Base-by-base conservation (phyloP, 2,797 vertebrate genomes). In the Craterocephalus amniculus region DNA sequence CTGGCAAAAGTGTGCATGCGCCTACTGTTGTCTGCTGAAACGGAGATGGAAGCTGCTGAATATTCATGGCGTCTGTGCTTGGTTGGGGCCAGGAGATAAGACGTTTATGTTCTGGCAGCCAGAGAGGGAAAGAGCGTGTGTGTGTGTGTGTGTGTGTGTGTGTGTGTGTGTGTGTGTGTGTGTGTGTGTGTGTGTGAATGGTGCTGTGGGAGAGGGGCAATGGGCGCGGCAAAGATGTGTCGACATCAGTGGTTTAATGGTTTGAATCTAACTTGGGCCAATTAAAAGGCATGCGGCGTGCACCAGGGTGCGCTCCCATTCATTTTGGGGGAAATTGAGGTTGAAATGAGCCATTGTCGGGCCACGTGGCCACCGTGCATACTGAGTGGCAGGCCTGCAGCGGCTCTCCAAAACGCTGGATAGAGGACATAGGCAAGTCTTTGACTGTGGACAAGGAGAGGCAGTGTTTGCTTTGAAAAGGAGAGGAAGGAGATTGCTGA, bases 251-350 rank as follows among this genome's bases (percentile, higher is more conserved):
- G 85, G 88, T 92, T 94, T 95, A 95, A 95, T 94, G 92, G 92
- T 76, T 89, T 93, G 83, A 88, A 87, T 94, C 91, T 94, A 94
- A 94, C 85, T 87, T 76, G 74, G 81, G 74, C 91, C 92, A 95
- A 89, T 94, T 94, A 94, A 95, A 92, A 92, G 88, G 82, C 78
- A 88, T 70, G 83, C 84, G 78, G 68, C 74, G 74, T 93, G 91
- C 85, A 76, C 87, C 29, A 64, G 81, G 85, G 87, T 92, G 89
- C 89, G 84, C 86, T 89, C 89, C 92, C 83, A 81, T 91, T 95
- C 93, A 83, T 94, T 95, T 93, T 81, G 87, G 90, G 91, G 92
- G 89, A 95, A 92, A 94, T 93, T 92, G 90, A 94, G 94, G 92
- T 91, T 94, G 90, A 94, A 94, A 95, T 94, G 93, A 94, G 84